A percentile compares a stretch with the other conserved stretches of the same genome.
Evolutionary conservation across 2,888 invertebrate species (phyloP).

Genomic region (Agriopis marginaria): DNA sequence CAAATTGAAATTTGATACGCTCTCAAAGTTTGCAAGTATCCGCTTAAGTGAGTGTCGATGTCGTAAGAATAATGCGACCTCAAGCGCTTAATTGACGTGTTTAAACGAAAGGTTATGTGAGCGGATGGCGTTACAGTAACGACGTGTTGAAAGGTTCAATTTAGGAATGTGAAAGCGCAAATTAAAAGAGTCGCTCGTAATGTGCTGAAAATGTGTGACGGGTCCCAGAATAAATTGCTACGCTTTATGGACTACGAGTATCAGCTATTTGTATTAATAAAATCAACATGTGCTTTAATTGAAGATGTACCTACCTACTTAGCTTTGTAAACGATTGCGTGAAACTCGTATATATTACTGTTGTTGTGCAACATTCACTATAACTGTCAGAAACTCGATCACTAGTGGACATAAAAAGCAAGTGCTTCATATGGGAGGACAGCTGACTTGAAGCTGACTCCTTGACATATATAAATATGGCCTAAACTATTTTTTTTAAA

Average conservation of each 20-base stretch:
- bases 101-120: constrained; percentile 46
- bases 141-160: constrained; percentile 41
- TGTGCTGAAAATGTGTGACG: constrained; percentile 28
- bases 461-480: too few relatives aligned
- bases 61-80: constrained; percentile 55
- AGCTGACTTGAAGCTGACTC: too few relatives aligned
- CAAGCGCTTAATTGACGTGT: constrained; percentile 51
- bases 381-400: too few relatives aligned
- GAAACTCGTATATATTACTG: too few relatives aligned
- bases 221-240: constrained; percentile 20
- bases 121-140: constrained; percentile 39
- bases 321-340: too few relatives aligned
- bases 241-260: constrained; percentile 8
- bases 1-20: constrained; percentile 77
- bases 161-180: constrained; percentile 41
- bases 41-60: constrained; percentile 53
- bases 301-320: too few relatives aligned
- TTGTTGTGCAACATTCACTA: too few relatives aligned
- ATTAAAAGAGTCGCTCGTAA: constrained; percentile 32
- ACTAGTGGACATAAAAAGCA: too few relatives aligned
- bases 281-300: neutral
- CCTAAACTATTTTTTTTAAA: too few relatives aligned
- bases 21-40: constrained; percentile 62
- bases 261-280: neutral
- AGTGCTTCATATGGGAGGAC: too few relatives aligned